Evolutionary conservation across 2,888 invertebrate genomes (phyloP), one percentile per base, ranked within the genome.

Genomic region (Pristionchus entomophagus): DNA sequence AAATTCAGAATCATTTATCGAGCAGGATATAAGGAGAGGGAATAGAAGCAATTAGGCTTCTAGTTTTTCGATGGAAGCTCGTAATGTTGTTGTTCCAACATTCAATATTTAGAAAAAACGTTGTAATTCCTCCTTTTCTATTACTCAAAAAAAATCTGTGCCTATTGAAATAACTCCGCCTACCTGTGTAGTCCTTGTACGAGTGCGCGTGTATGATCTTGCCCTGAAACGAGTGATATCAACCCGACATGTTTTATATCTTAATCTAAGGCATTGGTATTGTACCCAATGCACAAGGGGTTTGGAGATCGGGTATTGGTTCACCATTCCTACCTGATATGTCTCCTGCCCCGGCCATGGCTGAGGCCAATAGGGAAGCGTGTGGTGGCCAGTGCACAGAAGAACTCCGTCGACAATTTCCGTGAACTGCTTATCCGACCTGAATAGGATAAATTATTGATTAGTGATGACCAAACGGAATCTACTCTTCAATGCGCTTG

Each of bases 1-100:
- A 17, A 26, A 22, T 59, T 22, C n/a, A 22, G 5, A 2, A n/a
- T 22, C 26, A n/a, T 59, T 59, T 6, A 22, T 26, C n/a, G 56
- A 26, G 26, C 26, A 14, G 12, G 22, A 62, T 12, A 62, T n/a
- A n/a, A n/a, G n/a, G n/a, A n/a, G n/a, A n/a, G n/a, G n/a, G n/a
- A 29, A 62, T 26, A 12, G 65, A 65, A 19, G 22, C 53, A 53
- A 53, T 53, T 19, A 53, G 4, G 22, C 19, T n/a, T 14, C 53
- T 8, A 19, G 19, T 19, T 8, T 4, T 4, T 53, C 53, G 6
- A 2, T 4, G 8, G 53, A 56, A 6, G 22, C 8, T 6, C 19
- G 22, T 19, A 22, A 19, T 56, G 6, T n/a, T n/a, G 87, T 94
- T 93, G 38, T 93, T 94, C 26, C 90, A 89, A 87, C 93, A 62